Evolutionary conservation across 2,888 invertebrate genomes (phyloP).

Genomic region (Crocallis elinguaria): DNA sequence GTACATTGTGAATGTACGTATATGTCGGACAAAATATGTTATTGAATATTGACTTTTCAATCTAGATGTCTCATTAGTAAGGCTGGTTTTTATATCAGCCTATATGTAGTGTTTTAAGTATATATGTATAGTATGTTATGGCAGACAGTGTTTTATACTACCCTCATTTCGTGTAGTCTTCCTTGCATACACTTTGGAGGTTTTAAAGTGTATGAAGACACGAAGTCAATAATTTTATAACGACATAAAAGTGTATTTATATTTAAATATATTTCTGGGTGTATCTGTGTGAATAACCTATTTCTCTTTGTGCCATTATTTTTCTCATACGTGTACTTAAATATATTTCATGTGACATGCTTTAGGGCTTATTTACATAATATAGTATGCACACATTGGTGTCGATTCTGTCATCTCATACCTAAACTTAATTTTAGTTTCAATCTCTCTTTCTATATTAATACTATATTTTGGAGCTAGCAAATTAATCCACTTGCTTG

Average conservation of each 20-base stretch:
- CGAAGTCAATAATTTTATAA: not conserved
- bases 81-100: conserved; percentile 41
- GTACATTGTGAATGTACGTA: conserved; percentile 21
- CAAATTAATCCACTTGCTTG: no score
- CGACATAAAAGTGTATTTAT: not conserved
- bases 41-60: conserved; percentile 20
- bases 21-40: conserved; percentile 11
- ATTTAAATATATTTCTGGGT: conserved; percentile 1
- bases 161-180: conserved; percentile 31
- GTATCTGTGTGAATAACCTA: conserved; percentile 29
- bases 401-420: no score
- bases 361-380: conserved; percentile 36
- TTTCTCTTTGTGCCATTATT: conserved; percentile 62
- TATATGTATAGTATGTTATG: conserved; percentile 20
- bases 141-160: conserved; percentile 16
- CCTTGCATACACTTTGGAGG: not conserved
- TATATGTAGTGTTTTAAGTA: conserved; percentile 22
- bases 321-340: conserved; percentile 52
- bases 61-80: conserved; percentile 29
- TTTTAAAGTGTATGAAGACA: no score
- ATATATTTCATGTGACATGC: conserved; percentile 49
- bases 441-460: no score
- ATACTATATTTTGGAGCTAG: no score
- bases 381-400: no score
- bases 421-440: no score